Evolutionary conservation across 2,113 vertebrate species (phyloP).

Genomic region (Machaerirhynchus nigripectus): DNA sequence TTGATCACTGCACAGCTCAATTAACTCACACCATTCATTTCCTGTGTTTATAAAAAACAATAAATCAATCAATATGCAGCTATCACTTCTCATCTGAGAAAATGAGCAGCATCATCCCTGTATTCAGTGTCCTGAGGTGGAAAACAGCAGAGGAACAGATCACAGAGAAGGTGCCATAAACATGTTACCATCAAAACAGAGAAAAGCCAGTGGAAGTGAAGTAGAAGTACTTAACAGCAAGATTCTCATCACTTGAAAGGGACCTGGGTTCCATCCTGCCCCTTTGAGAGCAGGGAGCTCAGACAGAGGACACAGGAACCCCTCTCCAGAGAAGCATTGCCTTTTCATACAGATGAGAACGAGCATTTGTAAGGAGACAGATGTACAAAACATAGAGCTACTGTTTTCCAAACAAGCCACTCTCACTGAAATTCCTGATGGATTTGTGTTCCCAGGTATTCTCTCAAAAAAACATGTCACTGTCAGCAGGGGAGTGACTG

Average conservation of each 20-base stretch:
- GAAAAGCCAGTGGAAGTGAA: not conserved
- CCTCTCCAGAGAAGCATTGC: not conserved
- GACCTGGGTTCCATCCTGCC: not conserved
- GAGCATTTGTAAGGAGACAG: not conserved
- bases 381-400: not conserved
- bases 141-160: not conserved
- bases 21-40: not conserved
- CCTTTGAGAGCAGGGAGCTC: not conserved
- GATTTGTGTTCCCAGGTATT: not conserved
- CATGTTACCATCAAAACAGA: not conserved
- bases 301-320: not conserved
- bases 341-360: not conserved
- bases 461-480: not conserved
- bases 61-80: not conserved
- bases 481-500: conserved; percentile 13
- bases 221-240: not conserved
- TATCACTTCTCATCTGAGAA: not conserved
- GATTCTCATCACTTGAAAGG: not conserved
- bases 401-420: not conserved
- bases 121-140: not conserved
- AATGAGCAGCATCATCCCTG: not conserved
- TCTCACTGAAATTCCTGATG: not conserved
- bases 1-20: not conserved
- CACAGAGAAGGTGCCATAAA: not conserved
- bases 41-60: not conserved